These are phyloP conservation scores for Sarcoramphus papa DNA, from an alignment of 2,797 vertebrate genomes.

Conservation along the genomic window DNA sequence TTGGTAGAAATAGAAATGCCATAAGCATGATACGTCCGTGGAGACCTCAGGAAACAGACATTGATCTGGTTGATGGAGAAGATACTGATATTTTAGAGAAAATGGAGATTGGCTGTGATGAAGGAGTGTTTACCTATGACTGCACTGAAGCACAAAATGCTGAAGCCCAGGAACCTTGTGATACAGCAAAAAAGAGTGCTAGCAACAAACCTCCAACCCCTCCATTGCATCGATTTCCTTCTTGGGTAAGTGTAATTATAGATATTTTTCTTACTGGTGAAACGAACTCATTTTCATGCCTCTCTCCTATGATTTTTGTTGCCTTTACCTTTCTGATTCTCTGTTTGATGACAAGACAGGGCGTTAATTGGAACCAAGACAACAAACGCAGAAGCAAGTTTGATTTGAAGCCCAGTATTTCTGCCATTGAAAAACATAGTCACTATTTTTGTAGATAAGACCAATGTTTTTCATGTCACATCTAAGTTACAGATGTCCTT, in stretches of 20 bases:
- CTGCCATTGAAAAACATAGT: not conserved
- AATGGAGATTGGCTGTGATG: conserved; percentile 78
- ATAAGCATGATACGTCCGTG: conserved; percentile 94
- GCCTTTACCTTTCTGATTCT: not conserved
- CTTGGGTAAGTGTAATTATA: conserved; percentile 84
- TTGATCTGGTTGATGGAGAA: conserved; percentile 80
- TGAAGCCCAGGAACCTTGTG: conserved; percentile 52
- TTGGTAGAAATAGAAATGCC: conserved; percentile 87
- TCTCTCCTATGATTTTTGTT: not conserved
- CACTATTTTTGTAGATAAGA: not conserved
- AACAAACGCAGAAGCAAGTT: not conserved
- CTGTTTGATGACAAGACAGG: not conserved
- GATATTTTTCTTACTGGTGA: not conserved
- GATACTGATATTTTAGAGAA: conserved; percentile 60
- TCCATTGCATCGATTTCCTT: conserved; percentile 93
- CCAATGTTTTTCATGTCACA: not conserved
- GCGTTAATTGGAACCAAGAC: not conserved
- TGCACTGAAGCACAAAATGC: conserved; percentile 38
- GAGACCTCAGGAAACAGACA: conserved; percentile 86
- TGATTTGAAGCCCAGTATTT: not conserved
- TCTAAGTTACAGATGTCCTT: not conserved
- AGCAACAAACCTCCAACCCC: conserved; percentile 90
- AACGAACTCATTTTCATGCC: not conserved
- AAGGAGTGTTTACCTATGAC: conserved; percentile 56
- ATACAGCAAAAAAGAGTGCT: conserved; percentile 56